Conservation (phyloP, 2,113 vertebrate genomes). For the Corythornis madagascariensis region DNA sequence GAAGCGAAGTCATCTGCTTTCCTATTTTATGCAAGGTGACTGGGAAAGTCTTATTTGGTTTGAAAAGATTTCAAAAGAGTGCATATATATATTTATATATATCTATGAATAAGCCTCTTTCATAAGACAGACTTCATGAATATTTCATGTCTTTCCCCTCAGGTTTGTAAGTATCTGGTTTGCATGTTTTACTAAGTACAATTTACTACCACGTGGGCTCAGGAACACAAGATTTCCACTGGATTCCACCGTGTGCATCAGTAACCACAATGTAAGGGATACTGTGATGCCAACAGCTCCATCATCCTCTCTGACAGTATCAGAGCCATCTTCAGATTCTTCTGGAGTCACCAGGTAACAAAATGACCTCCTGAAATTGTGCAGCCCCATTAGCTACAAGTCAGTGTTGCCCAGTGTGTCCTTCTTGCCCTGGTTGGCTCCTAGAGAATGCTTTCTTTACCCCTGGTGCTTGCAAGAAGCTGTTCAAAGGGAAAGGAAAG, state of each 20-base stretch:
- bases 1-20: conserved; percentile 51
- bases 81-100: neutral
- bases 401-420: neutral
- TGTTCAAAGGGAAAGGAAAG: conserved; percentile 20
- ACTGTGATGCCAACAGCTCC: neutral
- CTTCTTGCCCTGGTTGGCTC: neutral
- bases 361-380: neutral
- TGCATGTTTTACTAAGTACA: neutral
- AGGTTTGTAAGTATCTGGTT: conserved; percentile 44
- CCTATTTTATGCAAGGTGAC: conserved; percentile 40
- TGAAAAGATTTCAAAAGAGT: conserved; percentile 58
- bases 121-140: conserved; percentile 62
- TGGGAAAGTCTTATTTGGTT: conserved; percentile 65
- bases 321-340: neutral
- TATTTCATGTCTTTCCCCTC: conserved; percentile 45
- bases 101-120: conserved; percentile 55
- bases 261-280: neutral
- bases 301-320: neutral
- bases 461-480: neutral
- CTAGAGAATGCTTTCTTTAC: conserved; percentile 16
- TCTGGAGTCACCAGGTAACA: neutral
- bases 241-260: neutral
- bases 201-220: conserved; percentile 23
- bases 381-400: neutral
- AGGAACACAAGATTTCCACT: neutral